Base-by-base conservation (phyloP, 2,888 invertebrate genomes). In the Drosophila stalkeri region DNA sequence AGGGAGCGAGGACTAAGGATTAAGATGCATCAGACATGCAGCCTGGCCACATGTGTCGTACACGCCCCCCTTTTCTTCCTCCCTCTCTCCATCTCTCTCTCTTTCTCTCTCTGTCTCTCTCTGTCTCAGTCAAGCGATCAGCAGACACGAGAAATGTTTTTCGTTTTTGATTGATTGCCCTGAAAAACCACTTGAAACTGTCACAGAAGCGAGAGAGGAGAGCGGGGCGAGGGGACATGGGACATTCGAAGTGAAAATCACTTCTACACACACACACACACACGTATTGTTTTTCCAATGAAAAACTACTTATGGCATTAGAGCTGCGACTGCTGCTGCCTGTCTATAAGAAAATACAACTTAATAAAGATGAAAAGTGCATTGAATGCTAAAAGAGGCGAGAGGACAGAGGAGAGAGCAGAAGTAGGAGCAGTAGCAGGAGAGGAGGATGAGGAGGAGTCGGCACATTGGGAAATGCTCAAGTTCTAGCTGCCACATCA, bases 141-240 rank as follows among this genome's bases (percentile, higher is more conserved):
- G 60, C 62, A 62, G 56, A 59, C 46, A 57, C 27, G 66, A 62
- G 65, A 74, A 80, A 78, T 67, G 75, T 75, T 74, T 78, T 75
- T 65, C 60, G 39, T 71, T 75, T 75, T 82, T 87, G 86, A 87
- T 87, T 89, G 86, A 87, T 87, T 86, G 84, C 86, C 84, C 69
- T 62, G 89, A 81, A 86, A 86, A 84, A 81, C 89, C 86, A 88
- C 89, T 87, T 86, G 86, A 86, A 88, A 78, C 79, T 87, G 83
- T 83, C 85, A 85, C 63, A 62, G 56, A 60, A 5, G 52, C 37
- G 27, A 54, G 43, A 47, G 69, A 60, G 20, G 2, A 16, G 23
- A 7, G 33, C 20, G 23, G 23, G 43, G 35, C 5, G 33, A 18
- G 60, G 71, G 43, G 11, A 49, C 46, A 47, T 43, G 66, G 74